Evolutionary conservation across 2,113 vertebrate species (phyloP).

Genomic region (Neodon shergylaensis): DNA sequence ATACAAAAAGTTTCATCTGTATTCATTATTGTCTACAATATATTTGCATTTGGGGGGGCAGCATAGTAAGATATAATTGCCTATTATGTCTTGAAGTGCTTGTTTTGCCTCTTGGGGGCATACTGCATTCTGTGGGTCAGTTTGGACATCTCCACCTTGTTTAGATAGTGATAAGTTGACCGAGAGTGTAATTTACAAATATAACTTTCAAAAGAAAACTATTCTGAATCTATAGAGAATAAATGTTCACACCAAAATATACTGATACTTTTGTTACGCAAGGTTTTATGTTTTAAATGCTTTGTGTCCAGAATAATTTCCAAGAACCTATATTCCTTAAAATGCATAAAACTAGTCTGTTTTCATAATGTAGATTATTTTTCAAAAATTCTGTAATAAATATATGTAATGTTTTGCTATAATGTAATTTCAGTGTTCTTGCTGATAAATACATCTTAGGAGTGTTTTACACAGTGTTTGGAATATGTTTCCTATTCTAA

Average conservation of each 20-base stretch:
- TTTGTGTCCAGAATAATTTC: slow-evolving; percentile 81
- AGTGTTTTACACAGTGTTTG: slow-evolving; percentile 76
- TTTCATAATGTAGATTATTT: slow-evolving; percentile 80
- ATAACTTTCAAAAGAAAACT: slow-evolving; percentile 73
- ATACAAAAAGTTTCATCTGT: slow-evolving; percentile 84
- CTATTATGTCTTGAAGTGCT: slow-evolving; percentile 80
- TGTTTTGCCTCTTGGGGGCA: slow-evolving; percentile 78
- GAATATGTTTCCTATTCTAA: slow-evolving; percentile 77
- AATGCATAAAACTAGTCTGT: slow-evolving; percentile 84
- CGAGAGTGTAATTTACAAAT: slow-evolving; percentile 65
- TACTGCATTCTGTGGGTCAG: slow-evolving; percentile 74
- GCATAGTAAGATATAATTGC: slow-evolving; percentile 72
- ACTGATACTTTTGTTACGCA: slow-evolving; percentile 76
- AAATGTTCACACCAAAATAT: slow-evolving; percentile 77
- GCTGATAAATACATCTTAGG: slow-evolving; percentile 80
- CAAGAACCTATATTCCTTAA: slow-evolving; percentile 74
- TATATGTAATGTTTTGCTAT: slow-evolving; percentile 83
- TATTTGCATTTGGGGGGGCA: slow-evolving; percentile 73
- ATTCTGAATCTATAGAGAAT: slow-evolving; percentile 72
- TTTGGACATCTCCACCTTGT: slow-evolving; percentile 76
- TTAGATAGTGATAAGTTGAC: slow-evolving; percentile 60
- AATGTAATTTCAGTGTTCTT: slow-evolving; percentile 85
- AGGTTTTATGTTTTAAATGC: slow-evolving; percentile 69
- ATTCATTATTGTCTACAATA: slow-evolving; percentile 81
- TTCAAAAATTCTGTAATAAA: slow-evolving; percentile 79